phyloP scores from a whole-genome alignment of 1,140 invertebrate species.

The Drosophila neocordata region DNA sequence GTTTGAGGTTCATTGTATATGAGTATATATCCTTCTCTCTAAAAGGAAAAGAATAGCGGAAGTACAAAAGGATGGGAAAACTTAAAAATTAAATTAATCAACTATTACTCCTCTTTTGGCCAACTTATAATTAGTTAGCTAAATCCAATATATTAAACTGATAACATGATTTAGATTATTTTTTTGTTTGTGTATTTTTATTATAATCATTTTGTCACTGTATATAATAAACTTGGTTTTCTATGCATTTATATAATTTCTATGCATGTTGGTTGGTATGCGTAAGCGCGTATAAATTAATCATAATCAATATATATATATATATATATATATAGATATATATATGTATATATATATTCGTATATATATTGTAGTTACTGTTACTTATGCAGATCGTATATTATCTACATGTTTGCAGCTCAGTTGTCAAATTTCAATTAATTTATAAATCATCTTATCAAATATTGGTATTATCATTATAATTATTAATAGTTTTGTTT shows the following conservation, averaged over 20 bases:
- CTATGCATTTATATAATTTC: constrained; percentile 39
- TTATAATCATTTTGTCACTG: constrained; percentile 62
- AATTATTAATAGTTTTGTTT: constrained; percentile 35
- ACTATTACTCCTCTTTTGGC: too few relatives aligned
- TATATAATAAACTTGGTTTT: constrained; percentile 64
- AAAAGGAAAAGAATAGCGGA: too few relatives aligned
- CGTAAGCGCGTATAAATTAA: constrained; percentile 75
- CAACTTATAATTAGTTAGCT: too few relatives aligned
- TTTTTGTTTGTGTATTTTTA: constrained; percentile 55
- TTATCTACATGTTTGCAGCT: constrained; percentile 70
- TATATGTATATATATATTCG: not conserved
- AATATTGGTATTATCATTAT: constrained; percentile 39
- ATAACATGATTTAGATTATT: too few relatives aligned
- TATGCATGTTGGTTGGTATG: constrained; percentile 60
- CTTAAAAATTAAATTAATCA: too few relatives aligned
- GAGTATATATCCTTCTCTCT: too few relatives aligned
- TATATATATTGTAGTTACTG: constrained; percentile 21
- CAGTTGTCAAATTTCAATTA: constrained; percentile 57
- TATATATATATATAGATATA: constrained; percentile 1
- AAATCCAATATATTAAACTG: too few relatives aligned
- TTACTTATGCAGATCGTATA: constrained; percentile 71
- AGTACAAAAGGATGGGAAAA: too few relatives aligned
- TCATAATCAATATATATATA: constrained; percentile 43
- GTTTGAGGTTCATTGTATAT: not conserved
- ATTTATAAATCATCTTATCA: constrained; percentile 64